Percentiles rank a stretch among this genome's conserved stretches.
Conservation (phyloP, 2,797 vertebrate genomes). For the Onychomys torridus region DNA sequence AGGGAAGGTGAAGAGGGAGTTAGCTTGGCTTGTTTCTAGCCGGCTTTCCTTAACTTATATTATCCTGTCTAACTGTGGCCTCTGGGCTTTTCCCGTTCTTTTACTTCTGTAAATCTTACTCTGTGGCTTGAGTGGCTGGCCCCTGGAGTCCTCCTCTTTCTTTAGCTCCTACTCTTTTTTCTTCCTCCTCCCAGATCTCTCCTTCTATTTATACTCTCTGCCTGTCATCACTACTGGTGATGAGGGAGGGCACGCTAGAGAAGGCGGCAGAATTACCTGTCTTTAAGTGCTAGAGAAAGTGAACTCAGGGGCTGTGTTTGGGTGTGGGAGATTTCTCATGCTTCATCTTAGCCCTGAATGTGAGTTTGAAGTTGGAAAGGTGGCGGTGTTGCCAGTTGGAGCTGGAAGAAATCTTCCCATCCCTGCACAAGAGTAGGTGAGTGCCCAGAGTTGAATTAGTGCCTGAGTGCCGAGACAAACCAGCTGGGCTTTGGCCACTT, state of each 20-base stretch:
- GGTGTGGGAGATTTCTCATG: neutral
- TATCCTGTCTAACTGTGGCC: no score
- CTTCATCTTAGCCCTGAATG: neutral
- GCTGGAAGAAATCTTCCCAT: neutral
- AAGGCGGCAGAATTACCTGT: neutral
- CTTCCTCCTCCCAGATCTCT: no score
- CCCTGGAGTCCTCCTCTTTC: no score
- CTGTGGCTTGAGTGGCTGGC: no score
- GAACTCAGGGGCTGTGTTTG: neutral
- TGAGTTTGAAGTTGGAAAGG: neutral
- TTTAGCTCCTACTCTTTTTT: no score
- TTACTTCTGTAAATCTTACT: no score
- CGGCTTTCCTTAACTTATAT: no score
- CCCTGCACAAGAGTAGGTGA: neutral
- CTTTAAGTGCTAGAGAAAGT: constrained; percentile 3
- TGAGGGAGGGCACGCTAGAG: neutral
- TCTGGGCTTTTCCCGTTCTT: no score
- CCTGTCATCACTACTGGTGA: neutral
- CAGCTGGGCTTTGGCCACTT: neutral
- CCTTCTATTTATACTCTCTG: no score
- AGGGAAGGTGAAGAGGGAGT: neutral
- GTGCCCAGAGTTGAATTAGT: neutral
- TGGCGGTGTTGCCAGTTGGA: neutral
- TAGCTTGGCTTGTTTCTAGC: no score
- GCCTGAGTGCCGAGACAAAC: neutral